Conservation (phyloP, 2,113 vertebrate genomes). For the Prionailurus bengalensis region DNA sequence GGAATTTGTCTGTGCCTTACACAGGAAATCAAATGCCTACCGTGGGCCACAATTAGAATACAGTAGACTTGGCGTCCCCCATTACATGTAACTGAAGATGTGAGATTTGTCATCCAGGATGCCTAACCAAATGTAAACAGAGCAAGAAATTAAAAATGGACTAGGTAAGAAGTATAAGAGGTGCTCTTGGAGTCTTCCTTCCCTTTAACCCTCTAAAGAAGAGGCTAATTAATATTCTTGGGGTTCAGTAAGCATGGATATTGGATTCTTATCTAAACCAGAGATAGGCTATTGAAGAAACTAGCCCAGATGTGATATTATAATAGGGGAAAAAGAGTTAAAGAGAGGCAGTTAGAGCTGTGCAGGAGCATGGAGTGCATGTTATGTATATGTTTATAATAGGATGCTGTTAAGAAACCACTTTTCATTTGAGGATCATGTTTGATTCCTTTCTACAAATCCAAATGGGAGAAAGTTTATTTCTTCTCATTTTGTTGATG, state of each 20-base stretch:
- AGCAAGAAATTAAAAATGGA: not conserved
- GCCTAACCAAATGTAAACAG: not conserved
- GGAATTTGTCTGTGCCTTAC: not conserved
- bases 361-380: not conserved
- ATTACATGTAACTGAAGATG: not conserved
- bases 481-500: conserved; percentile 9
- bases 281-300: not conserved
- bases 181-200: not conserved
- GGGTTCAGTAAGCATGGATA: not conserved
- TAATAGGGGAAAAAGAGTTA: not conserved
- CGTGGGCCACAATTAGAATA: not conserved
- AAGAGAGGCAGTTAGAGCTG: not conserved
- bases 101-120: not conserved
- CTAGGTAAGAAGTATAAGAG: not conserved
- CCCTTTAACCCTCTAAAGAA: not conserved
- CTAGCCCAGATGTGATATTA: not conserved
- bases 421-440: not conserved
- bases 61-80: not conserved
- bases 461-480: not conserved
- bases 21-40: not conserved
- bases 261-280: conserved; percentile 27
- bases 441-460: conserved; percentile 16
- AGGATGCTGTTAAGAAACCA: not conserved
- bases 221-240: not conserved
- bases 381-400: not conserved